Percentiles rank a stretch among this genome's conserved stretches.
These are phyloP conservation scores for Lordiphosa mommai DNA, from an alignment of 1,140 invertebrate species.

Conservation along the genomic window DNA sequence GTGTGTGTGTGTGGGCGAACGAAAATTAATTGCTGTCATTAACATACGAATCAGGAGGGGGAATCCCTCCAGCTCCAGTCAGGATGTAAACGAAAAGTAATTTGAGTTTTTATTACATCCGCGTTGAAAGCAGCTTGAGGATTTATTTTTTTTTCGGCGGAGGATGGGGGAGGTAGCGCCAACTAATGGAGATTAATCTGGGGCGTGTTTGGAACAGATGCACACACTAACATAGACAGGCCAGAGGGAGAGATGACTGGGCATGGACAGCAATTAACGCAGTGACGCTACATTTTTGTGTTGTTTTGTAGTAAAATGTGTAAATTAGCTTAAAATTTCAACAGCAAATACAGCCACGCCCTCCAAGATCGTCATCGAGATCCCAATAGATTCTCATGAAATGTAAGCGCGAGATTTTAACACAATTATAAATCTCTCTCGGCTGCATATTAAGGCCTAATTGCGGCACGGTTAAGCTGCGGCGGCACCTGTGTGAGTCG, in stretches of 20 bases:
- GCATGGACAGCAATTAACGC: conserved; percentile 60
- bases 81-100: conserved; percentile 75
- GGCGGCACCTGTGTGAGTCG: conserved; percentile 53
- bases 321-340: conserved; percentile 73
- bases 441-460: conserved; percentile 62
- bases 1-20: conserved; percentile 30
- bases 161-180: neutral
- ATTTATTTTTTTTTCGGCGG: conserved; percentile 27
- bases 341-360: conserved; percentile 61
- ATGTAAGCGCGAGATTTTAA: conserved; percentile 60
- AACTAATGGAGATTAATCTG: conserved; percentile 73
- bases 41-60: conserved; percentile 39
- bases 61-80: conserved; percentile 15
- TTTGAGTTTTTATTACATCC: conserved; percentile 77
- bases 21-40: conserved; percentile 74
- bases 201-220: conserved; percentile 41
- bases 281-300: conserved; percentile 59
- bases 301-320: conserved; percentile 49
- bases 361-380: conserved; percentile 17
- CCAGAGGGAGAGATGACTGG: conserved; percentile 42
- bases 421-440: conserved; percentile 70
- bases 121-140: conserved; percentile 56
- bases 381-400: conserved; percentile 56
- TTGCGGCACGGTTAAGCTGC: conserved; percentile 40
- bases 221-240: conserved; percentile 28